Percentiles rank a stretch among this genome's conserved stretches.
Conservation (phyloP, 2,888 invertebrate species). For the Nudaria mundana region DNA sequence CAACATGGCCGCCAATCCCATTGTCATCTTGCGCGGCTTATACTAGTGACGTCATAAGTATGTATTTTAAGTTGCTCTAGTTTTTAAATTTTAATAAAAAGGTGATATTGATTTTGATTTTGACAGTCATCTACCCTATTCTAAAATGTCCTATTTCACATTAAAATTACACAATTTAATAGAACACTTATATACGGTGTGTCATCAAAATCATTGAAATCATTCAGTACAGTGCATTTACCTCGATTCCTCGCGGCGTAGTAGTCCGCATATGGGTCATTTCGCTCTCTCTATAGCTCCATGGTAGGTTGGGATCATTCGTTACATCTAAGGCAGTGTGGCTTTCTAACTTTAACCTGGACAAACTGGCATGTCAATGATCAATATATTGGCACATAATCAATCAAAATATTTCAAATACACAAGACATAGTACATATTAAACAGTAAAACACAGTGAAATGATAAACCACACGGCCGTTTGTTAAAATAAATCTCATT, state of each 20-base stretch:
- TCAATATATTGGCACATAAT: slow-evolving; percentile 61
- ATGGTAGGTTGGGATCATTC: slow-evolving; percentile 58
- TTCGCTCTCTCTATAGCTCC: slow-evolving; percentile 62
- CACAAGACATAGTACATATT: slow-evolving; percentile 24
- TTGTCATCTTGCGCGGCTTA: no score
- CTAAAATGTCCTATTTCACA: slow-evolving; percentile 28
- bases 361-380: slow-evolving; percentile 71
- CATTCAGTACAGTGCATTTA: slow-evolving; percentile 71
- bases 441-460: slow-evolving; percentile 27
- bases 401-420: slow-evolving; percentile 32
- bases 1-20: no score
- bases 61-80: no score
- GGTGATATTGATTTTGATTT: no score
- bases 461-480: slow-evolving; percentile 66
- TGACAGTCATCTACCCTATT: no score
- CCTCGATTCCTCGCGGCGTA: slow-evolving; percentile 69
- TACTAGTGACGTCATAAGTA: no score
- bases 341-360: slow-evolving; percentile 73
- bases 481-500: slow-evolving; percentile 38
- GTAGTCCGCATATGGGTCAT: slow-evolving; percentile 49
- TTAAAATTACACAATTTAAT: slow-evolving; percentile 37
- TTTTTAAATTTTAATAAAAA: no score
- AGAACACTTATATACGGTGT: slow-evolving; percentile 28
- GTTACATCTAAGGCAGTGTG: slow-evolving; percentile 72
- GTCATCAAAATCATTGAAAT: slow-evolving; percentile 49